Conservation (phyloP, 2,888 invertebrate species). For the Latheticus oryzae region DNA sequence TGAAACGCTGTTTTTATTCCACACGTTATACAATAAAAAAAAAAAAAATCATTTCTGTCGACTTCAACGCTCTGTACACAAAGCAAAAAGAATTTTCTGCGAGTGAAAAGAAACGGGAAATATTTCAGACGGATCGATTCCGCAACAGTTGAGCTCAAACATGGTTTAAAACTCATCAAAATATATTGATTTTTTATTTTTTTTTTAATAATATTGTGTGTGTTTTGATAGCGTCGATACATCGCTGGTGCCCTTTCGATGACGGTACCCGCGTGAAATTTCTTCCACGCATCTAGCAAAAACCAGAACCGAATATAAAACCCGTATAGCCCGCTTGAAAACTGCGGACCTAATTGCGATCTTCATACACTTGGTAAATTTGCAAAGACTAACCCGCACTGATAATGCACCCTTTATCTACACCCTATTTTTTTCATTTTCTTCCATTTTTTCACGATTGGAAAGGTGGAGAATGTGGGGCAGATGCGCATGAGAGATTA, state of each 20-base stretch:
- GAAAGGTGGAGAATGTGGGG: no score
- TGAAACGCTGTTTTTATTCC: background rate
- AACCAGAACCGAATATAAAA: slow-evolving; percentile 39
- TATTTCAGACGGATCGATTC: no score
- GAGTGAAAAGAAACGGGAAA: no score
- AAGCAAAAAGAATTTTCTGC: no score
- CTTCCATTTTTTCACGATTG: no score
- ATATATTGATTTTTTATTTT: no score
- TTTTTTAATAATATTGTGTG: background rate
- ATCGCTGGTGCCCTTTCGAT: slow-evolving; percentile 20
- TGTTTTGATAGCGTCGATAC: slow-evolving; percentile 1
- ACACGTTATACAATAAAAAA: no score
- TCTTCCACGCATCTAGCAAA: slow-evolving; percentile 27
- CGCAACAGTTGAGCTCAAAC: no score
- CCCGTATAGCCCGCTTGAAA: slow-evolving; percentile 38
- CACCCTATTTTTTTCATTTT: no score
- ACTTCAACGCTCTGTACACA: no score
- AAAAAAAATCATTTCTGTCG: slow-evolving; percentile 1
- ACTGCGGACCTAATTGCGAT: slow-evolving; percentile 36
- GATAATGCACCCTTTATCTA: slow-evolving; percentile 19
- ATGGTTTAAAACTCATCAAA: no score
- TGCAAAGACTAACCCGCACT: slow-evolving; percentile 30
- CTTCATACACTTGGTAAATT: slow-evolving; percentile 31
- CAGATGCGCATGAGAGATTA: no score
- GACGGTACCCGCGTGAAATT: slow-evolving; percentile 31